Percentiles rank a stretch among this genome's conserved stretches.
phyloP scores from a whole-genome alignment of 2,888 invertebrate genomes.

The Scaptomyza polygonia region DNA sequence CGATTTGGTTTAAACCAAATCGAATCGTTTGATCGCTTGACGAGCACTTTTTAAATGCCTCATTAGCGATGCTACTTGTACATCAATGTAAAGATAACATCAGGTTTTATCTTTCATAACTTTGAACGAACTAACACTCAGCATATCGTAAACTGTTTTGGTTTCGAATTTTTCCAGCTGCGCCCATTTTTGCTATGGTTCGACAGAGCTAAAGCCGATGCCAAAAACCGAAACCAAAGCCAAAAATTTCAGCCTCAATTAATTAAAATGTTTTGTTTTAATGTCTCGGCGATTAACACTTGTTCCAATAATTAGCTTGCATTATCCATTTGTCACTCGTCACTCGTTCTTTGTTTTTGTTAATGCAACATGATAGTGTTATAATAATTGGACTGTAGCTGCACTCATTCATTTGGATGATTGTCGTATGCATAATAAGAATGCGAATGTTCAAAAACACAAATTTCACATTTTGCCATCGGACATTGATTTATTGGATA shows the following conservation, averaged over 20 bases:
- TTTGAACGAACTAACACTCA: too few relatives aligned
- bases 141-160: conserved; percentile 32
- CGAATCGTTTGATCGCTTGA: too few relatives aligned
- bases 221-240: conserved; percentile 3
- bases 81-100: neutral
- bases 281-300: too few relatives aligned
- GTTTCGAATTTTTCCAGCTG: conserved; percentile 37
- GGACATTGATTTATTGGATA: conserved; percentile 69
- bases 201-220: conserved; percentile 15
- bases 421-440: too few relatives aligned
- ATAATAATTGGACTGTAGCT: conserved; percentile 1
- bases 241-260: too few relatives aligned
- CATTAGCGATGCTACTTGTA: neutral
- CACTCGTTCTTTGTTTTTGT: too few relatives aligned
- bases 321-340: too few relatives aligned
- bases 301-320: too few relatives aligned
- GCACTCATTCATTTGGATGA: neutral
- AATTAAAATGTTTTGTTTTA: too few relatives aligned
- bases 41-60: too few relatives aligned
- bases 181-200: conserved; percentile 30
- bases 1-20: too few relatives aligned
- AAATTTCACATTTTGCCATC: conserved; percentile 1
- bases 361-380: too few relatives aligned
- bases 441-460: neutral
- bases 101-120: conserved; percentile 23